A percentile compares a stretch with the other conserved stretches of the same genome.
phyloP scores from a whole-genome alignment of 2,797 vertebrate genomes.

The Sebastes matsubarae region DNA sequence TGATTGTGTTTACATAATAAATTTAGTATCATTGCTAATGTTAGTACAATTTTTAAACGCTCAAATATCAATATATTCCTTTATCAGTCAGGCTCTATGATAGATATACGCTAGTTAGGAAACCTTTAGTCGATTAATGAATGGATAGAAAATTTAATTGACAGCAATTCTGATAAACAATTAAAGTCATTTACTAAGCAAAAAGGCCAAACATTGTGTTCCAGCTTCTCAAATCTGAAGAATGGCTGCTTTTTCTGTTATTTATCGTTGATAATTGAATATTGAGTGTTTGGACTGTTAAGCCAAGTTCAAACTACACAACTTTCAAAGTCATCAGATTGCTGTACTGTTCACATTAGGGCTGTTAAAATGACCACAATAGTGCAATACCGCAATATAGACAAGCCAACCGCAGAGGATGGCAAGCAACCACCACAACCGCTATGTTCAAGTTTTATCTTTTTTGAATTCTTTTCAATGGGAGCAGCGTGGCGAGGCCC shows the following conservation, averaged over 20 bases:
- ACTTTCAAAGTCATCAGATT: too few species aligned
- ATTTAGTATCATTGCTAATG: accelerated
- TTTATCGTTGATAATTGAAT: neutral
- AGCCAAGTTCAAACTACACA: too few species aligned
- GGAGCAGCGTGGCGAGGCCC: accelerated
- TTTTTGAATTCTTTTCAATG: accelerated
- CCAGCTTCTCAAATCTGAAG: neutral
- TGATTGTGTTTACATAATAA: accelerated
- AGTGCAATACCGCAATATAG: too few species aligned
- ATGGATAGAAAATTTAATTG: too few species aligned
- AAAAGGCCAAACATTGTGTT: neutral
- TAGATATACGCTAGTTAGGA: neutral
- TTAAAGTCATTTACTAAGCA: neutral
- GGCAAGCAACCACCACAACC: accelerated
- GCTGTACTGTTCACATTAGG: too few species aligned
- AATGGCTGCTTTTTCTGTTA: neutral
- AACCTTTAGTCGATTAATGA: accelerated
- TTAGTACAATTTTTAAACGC: neutral
- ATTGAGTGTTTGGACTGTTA: too few species aligned
- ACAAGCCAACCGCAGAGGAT: too few species aligned
- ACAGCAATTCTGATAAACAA: neutral
- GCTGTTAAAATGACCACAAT: accelerated
- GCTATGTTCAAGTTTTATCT: accelerated
- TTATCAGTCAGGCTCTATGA: neutral
- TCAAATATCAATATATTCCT: neutral